Evolutionary conservation across 2,113 vertebrate genomes (phyloP), one percentile per base, ranked within the genome.

Genomic region (Terrapene triunguis): DNA sequence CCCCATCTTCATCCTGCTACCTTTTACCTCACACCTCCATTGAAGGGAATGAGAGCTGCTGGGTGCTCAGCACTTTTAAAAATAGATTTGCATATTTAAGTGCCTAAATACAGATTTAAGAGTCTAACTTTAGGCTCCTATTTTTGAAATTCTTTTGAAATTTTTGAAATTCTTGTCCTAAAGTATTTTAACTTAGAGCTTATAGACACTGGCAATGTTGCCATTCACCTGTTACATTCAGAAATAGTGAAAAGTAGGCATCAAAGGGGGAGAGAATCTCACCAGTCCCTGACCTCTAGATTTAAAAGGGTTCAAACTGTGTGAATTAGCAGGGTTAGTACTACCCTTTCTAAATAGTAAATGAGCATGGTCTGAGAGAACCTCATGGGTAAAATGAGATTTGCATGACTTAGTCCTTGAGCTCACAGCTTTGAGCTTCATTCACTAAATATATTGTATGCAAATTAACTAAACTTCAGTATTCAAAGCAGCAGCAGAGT

Each of bases 1-100:
- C 17, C 7, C 65, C 35, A 21, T 69, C 17, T 72, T 72, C 35
- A n/a, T 72, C 10, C 32, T 91, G 87, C 27, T 86, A 21, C 55
- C 5, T 12, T 82, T 14, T 88, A 29, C 80, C 22, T n/a, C 79
- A n/a, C 35, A 96, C 2, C 19, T 96, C 24, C 50, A 89, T 57
- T 21, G 53, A 92, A 72, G 54, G 51, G 14, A 74, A 24, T 76
- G 47, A 27, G 89, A 85, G 8, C 22, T 93, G 32, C 13, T 81
- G 69, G 81, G 55, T 85, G 92, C 48, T 55, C 89, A 92, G 80
- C 81, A 91, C 38, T 89, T 91, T n/a, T 83, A 25, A 81, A 96
- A 94, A 16, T 21, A 90, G 44, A 12, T 17, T 17, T 3, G 2
- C 6, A 81, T 44, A 12, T 72, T 22, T 88, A 84, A 32, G 42